A percentile compares a stretch with the other conserved stretches of the same genome.
Conservation (phyloP, 2,888 invertebrate genomes). For the Monoplex corrugatus region DNA sequence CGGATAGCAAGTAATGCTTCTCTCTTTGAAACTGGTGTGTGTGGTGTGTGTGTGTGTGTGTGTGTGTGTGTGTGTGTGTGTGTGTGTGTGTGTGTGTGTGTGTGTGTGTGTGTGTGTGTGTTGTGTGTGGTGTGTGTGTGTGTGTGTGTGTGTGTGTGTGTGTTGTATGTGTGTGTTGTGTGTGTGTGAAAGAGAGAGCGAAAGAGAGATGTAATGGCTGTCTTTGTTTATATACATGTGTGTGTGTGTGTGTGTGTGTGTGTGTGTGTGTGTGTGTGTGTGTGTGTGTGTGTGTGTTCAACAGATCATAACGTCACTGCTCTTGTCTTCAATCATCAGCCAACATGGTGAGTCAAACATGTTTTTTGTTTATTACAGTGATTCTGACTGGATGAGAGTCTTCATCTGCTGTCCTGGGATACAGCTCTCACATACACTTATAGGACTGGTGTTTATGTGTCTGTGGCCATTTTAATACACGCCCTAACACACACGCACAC, state of each 20-base stretch:
- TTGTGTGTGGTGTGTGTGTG: too few relatives aligned
- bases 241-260: too few relatives aligned
- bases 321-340: constrained; percentile 52
- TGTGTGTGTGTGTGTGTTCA: constrained; percentile 2
- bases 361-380: too few relatives aligned
- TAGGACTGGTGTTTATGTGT: background rate
- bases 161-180: background rate
- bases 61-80: constrained; percentile 3
- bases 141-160: too few relatives aligned
- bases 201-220: too few relatives aligned
- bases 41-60: background rate
- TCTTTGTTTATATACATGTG: too few relatives aligned
- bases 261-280: background rate
- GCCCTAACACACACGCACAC: too few relatives aligned
- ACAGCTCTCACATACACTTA: too few relatives aligned
- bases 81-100: too few relatives aligned
- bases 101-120: too few relatives aligned
- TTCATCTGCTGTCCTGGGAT: background rate
- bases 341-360: constrained; percentile 53
- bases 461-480: background rate
- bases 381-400: too few relatives aligned
- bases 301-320: constrained; percentile 51
- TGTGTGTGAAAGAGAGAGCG: constrained; percentile 44
- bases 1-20: background rate
- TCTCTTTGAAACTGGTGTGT: background rate